A percentile compares a stretch with the other conserved stretches of the same genome.
These are phyloP conservation scores for Epizoanthus fatuus DNA, from an alignment of 92 coral and sea anemone species.

Conservation along the genomic window DNA sequence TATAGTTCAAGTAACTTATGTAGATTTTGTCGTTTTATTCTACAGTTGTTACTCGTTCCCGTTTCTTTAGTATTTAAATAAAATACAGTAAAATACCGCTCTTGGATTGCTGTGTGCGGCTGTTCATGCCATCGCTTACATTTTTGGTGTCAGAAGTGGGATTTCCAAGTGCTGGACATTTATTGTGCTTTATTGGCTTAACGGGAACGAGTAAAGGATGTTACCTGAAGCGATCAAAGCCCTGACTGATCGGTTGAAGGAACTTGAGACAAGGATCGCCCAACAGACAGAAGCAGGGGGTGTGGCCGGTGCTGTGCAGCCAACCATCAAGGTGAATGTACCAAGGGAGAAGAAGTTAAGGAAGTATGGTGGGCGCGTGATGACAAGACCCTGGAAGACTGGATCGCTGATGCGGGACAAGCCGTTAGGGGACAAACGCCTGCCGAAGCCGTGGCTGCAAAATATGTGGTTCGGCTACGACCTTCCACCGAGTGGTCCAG, in stretches of 20 bases:
- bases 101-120: too few relatives aligned
- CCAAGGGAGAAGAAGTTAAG: slow-evolving; percentile 45
- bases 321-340: slow-evolving; percentile 38
- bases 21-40: too few relatives aligned
- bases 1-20: too few relatives aligned
- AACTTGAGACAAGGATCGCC: slow-evolving; percentile 49
- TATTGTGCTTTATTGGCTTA: slow-evolving; percentile 20
- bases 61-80: too few relatives aligned
- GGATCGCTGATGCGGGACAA: slow-evolving; percentile 59
- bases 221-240: slow-evolving; percentile 27
- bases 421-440: slow-evolving; percentile 50
- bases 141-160: slow-evolving; percentile 84
- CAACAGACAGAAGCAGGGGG: slow-evolving; percentile 27
- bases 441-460: slow-evolving; percentile 54
- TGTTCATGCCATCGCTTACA: too few relatives aligned
- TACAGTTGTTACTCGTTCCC: too few relatives aligned
- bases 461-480: slow-evolving; percentile 48
- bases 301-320: not conserved
- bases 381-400: slow-evolving; percentile 58
- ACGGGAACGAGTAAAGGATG: slow-evolving; percentile 49
- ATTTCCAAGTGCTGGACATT: slow-evolving; percentile 43
- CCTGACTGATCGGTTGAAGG: slow-evolving; percentile 37
- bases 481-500: slow-evolving; percentile 33
- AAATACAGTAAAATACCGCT: too few relatives aligned
- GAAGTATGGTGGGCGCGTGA: slow-evolving; percentile 59